Evolutionary conservation across 2,113 vertebrate genomes (phyloP).

Genomic region (Speoplatyrhinus poulsoni): DNA sequence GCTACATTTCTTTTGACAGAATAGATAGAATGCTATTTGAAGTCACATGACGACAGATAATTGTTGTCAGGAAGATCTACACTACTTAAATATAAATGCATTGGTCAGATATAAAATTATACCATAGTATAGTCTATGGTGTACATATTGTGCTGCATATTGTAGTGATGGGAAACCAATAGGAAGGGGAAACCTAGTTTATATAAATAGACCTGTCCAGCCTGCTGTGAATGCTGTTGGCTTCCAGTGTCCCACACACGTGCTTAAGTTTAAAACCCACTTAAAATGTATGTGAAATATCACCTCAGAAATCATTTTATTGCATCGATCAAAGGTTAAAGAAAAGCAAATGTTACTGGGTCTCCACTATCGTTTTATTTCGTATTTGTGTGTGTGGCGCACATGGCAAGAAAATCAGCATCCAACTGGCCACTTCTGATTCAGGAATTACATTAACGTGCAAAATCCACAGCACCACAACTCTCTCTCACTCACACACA

Average conservation of each 20-base stretch:
- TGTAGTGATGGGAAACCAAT: constrained; percentile 5
- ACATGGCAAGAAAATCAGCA: constrained; percentile 47
- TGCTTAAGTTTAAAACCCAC: constrained; percentile 47
- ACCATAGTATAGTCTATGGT: too few relatives aligned
- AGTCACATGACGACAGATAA: too few relatives aligned
- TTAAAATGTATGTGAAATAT: constrained; percentile 7
- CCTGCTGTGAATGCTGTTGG: constrained; percentile 29
- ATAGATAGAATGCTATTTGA: too few relatives aligned
- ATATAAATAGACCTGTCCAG: constrained; percentile 34
- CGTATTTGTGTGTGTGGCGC: constrained; percentile 46
- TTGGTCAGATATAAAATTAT: too few relatives aligned
- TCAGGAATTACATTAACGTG: constrained; percentile 67
- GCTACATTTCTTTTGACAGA: too few relatives aligned
- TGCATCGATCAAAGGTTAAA: constrained; percentile 43
- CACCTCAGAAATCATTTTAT: constrained; percentile 27
- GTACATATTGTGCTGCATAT: too few relatives aligned
- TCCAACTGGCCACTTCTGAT: constrained; percentile 56
- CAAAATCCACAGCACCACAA: constrained; percentile 75
- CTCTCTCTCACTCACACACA: constrained; percentile 37
- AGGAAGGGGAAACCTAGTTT: constrained; percentile 9
- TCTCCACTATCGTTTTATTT: constrained; percentile 38
- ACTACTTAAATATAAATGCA: too few relatives aligned
- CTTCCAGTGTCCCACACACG: constrained; percentile 28
- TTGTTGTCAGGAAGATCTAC: too few relatives aligned
- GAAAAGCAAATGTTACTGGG: constrained; percentile 32